These are phyloP conservation scores for Noctua janthina DNA, from an alignment of 2,888 invertebrate genomes.

Conservation along the genomic window DNA sequence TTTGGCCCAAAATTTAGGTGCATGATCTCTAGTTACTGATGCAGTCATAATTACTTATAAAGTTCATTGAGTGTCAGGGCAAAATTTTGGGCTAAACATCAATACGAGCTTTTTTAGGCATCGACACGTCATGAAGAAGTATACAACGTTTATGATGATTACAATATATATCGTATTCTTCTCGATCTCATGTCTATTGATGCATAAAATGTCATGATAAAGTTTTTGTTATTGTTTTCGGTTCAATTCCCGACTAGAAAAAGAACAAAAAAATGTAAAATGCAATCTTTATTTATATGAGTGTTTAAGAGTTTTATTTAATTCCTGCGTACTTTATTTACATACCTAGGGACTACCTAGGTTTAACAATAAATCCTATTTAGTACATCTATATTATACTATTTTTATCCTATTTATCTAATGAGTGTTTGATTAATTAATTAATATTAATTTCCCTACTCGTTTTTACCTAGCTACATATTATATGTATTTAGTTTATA, in stretches of 20 bases:
- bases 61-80: not conserved
- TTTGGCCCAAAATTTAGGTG: not conserved
- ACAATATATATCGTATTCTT: not conserved
- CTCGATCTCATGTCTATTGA: not conserved
- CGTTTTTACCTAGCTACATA: not conserved
- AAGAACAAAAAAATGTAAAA: not conserved
- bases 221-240: not conserved
- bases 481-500: not conserved
- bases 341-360: not conserved
- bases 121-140: too few species aligned
- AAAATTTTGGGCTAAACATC: not conserved
- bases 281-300: not conserved
- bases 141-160: too few species aligned
- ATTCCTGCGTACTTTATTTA: not conserved
- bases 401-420: not conserved
- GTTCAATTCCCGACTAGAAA: not conserved
- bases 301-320: not conserved
- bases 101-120: not conserved
- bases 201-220: not conserved
- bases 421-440: not conserved
- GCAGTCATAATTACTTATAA: too few species aligned
- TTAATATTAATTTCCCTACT: not conserved
- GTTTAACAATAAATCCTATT: not conserved
- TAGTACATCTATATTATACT: too few species aligned
- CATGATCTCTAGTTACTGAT: not conserved